Evolutionary conservation across 2,888 invertebrate species (phyloP).

Genomic region (Ochropacha duplaris): DNA sequence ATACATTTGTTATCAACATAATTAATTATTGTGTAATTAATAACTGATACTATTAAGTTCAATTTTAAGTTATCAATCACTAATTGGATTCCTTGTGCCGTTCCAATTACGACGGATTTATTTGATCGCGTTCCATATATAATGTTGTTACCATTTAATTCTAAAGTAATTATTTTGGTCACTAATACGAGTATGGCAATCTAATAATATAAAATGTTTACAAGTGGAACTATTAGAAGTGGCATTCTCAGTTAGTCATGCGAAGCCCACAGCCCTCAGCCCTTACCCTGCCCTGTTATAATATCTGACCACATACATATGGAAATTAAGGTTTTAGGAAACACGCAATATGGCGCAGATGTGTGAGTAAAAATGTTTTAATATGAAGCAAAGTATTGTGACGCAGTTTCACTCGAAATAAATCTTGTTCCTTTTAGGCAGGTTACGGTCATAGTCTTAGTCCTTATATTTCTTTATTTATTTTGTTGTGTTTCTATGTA

Average conservation of each 20-base stretch:
- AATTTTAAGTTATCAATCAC: neutral
- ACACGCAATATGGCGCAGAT: neutral
- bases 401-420: neutral
- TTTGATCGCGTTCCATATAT: neutral
- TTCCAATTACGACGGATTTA: neutral
- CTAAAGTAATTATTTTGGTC: neutral
- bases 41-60: neutral
- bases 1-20: neutral
- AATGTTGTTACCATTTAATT: neutral
- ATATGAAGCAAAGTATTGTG: too few relatives aligned
- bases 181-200: neutral
- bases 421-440: neutral
- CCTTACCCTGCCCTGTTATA: neutral
- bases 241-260: conserved; percentile 39
- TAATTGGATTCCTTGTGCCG: neutral
- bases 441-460: neutral
- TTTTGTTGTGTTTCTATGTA: neutral
- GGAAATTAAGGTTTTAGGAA: neutral
- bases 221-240: conserved; percentile 27
- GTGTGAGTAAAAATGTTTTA: too few relatives aligned
- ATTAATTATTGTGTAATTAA: neutral
- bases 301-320: neutral
- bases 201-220: neutral
- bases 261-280: conserved; percentile 22
- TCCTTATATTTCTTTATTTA: neutral